These are phyloP conservation scores for Jaculus jaculus DNA, from an alignment of 2,113 vertebrate species.

Conservation along the genomic window DNA sequence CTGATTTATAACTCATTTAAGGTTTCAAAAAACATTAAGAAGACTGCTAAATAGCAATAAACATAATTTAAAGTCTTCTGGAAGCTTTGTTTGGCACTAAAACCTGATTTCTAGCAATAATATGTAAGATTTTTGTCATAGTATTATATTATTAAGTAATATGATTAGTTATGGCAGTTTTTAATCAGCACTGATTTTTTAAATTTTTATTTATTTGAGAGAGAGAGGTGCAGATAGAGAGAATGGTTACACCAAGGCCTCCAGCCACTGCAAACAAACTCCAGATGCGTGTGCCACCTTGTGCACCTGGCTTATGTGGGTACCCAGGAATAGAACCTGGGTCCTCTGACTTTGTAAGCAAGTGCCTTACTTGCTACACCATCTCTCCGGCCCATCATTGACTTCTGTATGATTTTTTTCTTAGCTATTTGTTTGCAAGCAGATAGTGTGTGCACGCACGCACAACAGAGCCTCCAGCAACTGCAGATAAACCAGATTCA, in stretches of 20 bases:
- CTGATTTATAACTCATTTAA: conserved; percentile 6
- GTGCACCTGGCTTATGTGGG: no score
- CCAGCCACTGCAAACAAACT: no score
- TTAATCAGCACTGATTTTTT: conserved; percentile 7
- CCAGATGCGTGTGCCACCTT: no score
- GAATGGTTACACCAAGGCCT: no score
- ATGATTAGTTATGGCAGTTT: not conserved
- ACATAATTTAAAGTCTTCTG: not conserved
- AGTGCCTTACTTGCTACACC: no score
- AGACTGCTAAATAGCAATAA: not conserved
- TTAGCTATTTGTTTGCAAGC: conserved; percentile 33
- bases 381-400: no score
- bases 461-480: not conserved
- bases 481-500: no score
- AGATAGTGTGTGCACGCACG: conserved; percentile 2
- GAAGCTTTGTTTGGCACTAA: conserved; percentile 3
- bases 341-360: no score
- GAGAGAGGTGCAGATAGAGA: no score
- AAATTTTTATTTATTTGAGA: not conserved
- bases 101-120: not conserved
- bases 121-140: not conserved
- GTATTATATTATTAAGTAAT: conserved; percentile 23
- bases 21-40: conserved; percentile 11
- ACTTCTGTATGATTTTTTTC: no score
- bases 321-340: no score